Base-by-base conservation (phyloP, 2,113 vertebrate genomes). In the Psittacara wagleri region DNA sequence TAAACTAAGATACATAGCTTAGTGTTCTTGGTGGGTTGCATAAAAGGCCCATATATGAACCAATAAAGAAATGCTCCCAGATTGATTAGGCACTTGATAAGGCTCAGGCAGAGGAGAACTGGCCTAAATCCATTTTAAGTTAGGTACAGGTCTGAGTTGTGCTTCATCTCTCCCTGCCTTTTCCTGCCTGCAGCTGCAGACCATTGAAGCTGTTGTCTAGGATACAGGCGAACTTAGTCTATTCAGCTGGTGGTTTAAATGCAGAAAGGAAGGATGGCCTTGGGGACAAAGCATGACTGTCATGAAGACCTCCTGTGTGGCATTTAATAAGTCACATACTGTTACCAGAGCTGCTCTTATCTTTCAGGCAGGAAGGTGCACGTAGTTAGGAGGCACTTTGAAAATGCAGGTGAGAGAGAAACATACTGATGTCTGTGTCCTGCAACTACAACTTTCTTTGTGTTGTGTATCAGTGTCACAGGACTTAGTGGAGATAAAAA, bases 171-270 rank as follows among this genome's bases (percentile, higher is more conserved):
- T 63, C 44, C 66, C 57, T 92, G 68, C 72, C 46, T 91, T 83
- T 69, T 37, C 41, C 46, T 90, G 67, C 67, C 69, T 76, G 87
- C 77, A 94, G 82, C 83, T 86, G 66, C 52, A 68, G 76, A 39
- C 77, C 80, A 37, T 52, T 57, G 83, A 72, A 84, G 59, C 52
- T 90, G 92, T 90, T 93, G 92, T 97, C 94, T 94, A 86, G 96
- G 92, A 76, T 88, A 94, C 88, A 72, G 73, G 68, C 86, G 75
- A 48, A 49, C 55, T 96, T 39, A 13, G 6, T 51, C 73, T 90
- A 8, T 83, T 73, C 80, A 67, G 64, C 39, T 86, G 37, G 3
- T 76, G 48, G 33, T 76, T 76, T 61, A 90, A 69, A 52, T 57
- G 49, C 59, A 88, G 54, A 49, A 63, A 63, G 51, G 48, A 66